A percentile compares a stretch with the other conserved stretches of the same genome.
Evolutionary conservation across 2,113 vertebrate species (phyloP).

Genomic region (Gymnarchus niloticus): DNA sequence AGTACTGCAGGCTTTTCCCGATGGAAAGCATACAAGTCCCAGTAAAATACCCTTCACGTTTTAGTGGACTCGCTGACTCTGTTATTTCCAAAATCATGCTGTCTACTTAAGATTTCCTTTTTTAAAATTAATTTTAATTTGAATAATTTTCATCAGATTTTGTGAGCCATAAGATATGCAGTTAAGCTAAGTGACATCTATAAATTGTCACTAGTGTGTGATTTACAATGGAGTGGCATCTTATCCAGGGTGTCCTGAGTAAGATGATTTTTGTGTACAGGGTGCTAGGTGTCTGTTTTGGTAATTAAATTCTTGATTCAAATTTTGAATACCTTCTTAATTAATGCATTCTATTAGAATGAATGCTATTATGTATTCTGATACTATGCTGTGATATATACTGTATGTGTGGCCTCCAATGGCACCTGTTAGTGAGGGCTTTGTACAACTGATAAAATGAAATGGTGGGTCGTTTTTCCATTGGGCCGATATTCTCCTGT

Average conservation of each 20-base stretch:
- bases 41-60: background rate
- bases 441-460: background rate
- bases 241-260: background rate
- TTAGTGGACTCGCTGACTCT: background rate
- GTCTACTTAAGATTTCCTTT: no score
- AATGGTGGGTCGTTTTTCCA: background rate
- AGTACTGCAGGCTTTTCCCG: background rate
- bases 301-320: background rate
- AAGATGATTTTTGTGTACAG: background rate
- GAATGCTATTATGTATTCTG: background rate
- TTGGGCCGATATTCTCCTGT: no score
- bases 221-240: background rate
- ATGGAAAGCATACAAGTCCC: no score
- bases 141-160: no score
- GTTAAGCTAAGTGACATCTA: background rate
- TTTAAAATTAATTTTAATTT: background rate
- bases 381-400: background rate
- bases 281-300: background rate
- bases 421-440: background rate
- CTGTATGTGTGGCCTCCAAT: background rate
- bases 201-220: background rate
- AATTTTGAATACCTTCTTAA: background rate
- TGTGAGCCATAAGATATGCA: background rate
- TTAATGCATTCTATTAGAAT: background rate
- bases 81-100: background rate